Evolutionary conservation across 2,888 invertebrate genomes (phyloP), one percentile per base, ranked within the genome.

Genomic region (Noctua janthe): DNA sequence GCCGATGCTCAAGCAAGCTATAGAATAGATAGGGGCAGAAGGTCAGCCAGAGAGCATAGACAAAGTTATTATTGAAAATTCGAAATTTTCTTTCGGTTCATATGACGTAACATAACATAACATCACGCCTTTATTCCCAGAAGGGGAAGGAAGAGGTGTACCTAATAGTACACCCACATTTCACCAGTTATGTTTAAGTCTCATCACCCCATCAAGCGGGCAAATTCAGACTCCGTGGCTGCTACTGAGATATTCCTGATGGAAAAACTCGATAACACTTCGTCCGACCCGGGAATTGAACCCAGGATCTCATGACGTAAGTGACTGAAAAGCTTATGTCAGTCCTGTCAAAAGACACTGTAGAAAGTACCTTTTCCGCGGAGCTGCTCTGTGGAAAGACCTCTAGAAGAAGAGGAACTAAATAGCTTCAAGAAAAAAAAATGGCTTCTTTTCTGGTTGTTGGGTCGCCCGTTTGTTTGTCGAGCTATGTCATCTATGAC

Each of bases 1-100:
- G 71, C 69, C 76, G 56, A 80, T 79, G 49, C n/a, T 43, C 66
- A 47, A 56, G 49, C 23, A 20, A 56, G 15, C 20, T 47, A 47
- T 11, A 39, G 6, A 17, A 4, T 10, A 54, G 35, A 20, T 17
- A 49, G 2, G 2, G 4, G 1, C 62, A 81, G 70, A 81, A 83
- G 59, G 54, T 17, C 8, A 1, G 5, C 1, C 2, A 35, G 29
- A 35, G 0, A 15, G 13, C 13, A 62, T 62, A 15, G 29, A 62
- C 15, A 15, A 62, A 29, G 7, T 29, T 1, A n/a, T 59, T 59
- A n/a, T 4, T 0, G 13, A 62, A 29, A 62, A 6, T 29, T 62
- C 13, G 2, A 62, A 29, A 29, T 29, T 13, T n/a, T 59, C 13
- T n/a, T n/a, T 29, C 6, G 11, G 13, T 59, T 11, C 11, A n/a